phyloP scores from a whole-genome alignment of 2,888 invertebrate species.

The Metopia argyrocephala region DNA sequence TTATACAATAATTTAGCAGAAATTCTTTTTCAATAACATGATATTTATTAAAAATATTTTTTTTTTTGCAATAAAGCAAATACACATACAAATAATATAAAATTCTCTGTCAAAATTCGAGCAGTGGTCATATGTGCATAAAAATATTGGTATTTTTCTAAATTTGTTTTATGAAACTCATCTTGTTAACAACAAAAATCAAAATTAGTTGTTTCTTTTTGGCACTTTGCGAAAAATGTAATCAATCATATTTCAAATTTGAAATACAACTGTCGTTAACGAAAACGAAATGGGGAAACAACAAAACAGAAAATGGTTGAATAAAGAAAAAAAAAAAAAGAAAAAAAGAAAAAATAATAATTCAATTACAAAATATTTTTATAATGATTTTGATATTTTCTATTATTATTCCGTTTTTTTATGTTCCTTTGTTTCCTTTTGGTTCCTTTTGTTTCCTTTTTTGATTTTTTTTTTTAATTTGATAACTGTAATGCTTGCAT shows the following conservation, averaged over 20 bases:
- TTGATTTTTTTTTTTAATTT: neutral
- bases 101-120: too few relatives aligned
- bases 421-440: neutral
- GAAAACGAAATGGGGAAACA: neutral
- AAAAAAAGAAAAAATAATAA: neutral
- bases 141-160: too few relatives aligned
- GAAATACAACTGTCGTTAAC: neutral
- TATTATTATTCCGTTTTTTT: neutral
- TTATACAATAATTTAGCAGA: neutral
- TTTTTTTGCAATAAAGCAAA: neutral
- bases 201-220: slow-evolving; percentile 12
- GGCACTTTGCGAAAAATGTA: neutral
- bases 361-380: neutral
- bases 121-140: too few relatives aligned
- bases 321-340: neutral
- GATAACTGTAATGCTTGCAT: neutral
- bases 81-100: neutral
- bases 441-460: neutral
- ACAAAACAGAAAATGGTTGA: neutral
- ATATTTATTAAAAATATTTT: neutral
- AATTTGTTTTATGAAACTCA: neutral
- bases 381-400: neutral
- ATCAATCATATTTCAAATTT: slow-evolving; percentile 1
- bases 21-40: neutral
- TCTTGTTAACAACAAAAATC: neutral